Evolutionary conservation across 1,140 invertebrate genomes (phyloP), one percentile per base, ranked within the genome.

Genomic region (Venustaconcha ellipsiformis): DNA sequence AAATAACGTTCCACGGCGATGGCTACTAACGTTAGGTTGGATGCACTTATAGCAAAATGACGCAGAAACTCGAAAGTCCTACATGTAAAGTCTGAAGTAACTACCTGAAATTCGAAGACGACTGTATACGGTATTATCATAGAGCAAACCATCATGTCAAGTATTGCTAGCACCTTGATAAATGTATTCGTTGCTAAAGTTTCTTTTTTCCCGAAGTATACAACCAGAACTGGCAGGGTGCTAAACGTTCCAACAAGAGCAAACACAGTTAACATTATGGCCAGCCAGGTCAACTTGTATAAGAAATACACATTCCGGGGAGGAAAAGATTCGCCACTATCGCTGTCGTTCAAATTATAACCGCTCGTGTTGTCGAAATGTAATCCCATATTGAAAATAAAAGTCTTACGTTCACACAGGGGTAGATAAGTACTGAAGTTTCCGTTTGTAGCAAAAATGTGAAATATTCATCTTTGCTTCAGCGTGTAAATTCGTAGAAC

Each of bases 71-170:
- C 85, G 65, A 85, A 82, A 0, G 74, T 56, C 30, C 82, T 67
- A 57, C 85, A 87, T 11, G 73, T 23, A 48, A 83, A 55, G 63
- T 84, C 83, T 3, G 80, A 80, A 6, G 76, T 74, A 17, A 85
- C 80, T 30, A 82, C 57, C 67, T 85, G 83, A 23, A 82, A 73
- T 71, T 87, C 84, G 63, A 83, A 84, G 5, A 85, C 74, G 65
- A 87, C 75, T 1, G 82, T 78, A 64, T 85, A 87, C 14, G 85
- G 85, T 80, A 85, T 85, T 20, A 87, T 74, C 57, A 80, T 55
- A 4, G 69, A 63, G 66, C 85, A 85, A 1, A 85, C 85, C 14
- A 78, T 59, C 4, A 85, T 60, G 69, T 87, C 85, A 30, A 87
- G 63, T n/a, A 84, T 74, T 1, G 85, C 80, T 48, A 87, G 59